phyloP scores from a whole-genome alignment of 2,888 invertebrate species.

The Andrena trimmerana region DNA sequence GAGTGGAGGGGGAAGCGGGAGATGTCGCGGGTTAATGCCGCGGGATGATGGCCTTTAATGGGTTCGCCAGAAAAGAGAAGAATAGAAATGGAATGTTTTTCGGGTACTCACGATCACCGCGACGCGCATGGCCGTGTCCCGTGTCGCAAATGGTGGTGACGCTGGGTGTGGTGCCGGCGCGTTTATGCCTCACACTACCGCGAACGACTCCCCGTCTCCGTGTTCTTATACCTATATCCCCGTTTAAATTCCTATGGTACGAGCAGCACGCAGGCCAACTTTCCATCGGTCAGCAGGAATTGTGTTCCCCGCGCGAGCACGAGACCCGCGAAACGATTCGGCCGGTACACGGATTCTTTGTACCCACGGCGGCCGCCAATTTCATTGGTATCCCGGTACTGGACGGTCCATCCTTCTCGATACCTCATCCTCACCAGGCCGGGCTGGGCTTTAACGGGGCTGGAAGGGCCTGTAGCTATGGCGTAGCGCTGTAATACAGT shows the following conservation, averaged over 20 bases:
- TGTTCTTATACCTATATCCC: conserved; percentile 84
- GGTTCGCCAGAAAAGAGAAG: conserved; percentile 17
- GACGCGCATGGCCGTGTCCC: conserved; percentile 71
- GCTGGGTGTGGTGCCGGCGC: conserved; percentile 81
- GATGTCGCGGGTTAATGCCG: background rate
- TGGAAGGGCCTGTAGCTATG: no score
- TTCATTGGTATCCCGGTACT: background rate
- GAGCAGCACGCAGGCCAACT: conserved; percentile 72
- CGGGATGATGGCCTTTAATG: conserved; percentile 27
- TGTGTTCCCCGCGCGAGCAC: conserved; percentile 53
- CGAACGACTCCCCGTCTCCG: conserved; percentile 79
- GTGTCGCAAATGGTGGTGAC: conserved; percentile 72
- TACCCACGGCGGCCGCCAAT: background rate
- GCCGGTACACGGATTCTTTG: conserved; percentile 17
- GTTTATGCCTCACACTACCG: conserved; percentile 82
- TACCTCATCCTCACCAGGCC: no score
- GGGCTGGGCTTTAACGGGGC: no score
- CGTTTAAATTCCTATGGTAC: conserved; percentile 80
- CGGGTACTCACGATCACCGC: conserved; percentile 76
- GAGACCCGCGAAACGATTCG: conserved; percentile 52
- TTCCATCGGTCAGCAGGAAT: conserved; percentile 73
- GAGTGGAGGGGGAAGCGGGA: background rate
- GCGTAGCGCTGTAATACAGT: no score
- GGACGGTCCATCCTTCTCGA: conserved; percentile 5
- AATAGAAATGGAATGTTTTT: conserved; percentile 34